Conservation (phyloP, 2,113 vertebrate species). For the Acanthisitta chloris region DNA sequence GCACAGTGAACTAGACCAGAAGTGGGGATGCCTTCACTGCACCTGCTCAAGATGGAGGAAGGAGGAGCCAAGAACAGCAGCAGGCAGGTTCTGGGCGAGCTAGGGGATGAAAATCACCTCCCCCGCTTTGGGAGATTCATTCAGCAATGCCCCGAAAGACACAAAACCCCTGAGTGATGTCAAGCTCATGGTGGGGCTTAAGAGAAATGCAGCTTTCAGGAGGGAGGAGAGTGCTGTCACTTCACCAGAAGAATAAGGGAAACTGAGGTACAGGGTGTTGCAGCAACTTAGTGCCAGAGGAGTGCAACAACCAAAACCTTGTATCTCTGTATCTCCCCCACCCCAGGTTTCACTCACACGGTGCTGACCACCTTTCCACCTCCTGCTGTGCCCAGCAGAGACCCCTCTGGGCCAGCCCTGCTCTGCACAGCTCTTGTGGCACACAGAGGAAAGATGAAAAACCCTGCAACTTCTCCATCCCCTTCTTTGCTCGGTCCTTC, state of each 20-base stretch:
- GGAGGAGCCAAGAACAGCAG: not conserved
- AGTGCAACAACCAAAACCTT: not conserved
- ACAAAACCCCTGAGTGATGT: not conserved
- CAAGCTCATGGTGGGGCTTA: not conserved
- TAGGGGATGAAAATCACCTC: not conserved
- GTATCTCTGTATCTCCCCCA: not conserved
- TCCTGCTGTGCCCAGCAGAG: not conserved
- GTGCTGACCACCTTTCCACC: not conserved
- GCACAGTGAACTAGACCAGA: not conserved
- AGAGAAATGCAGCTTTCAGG: not conserved
- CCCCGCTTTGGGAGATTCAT: not conserved
- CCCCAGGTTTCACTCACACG: accelerated
- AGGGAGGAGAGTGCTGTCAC: not conserved
- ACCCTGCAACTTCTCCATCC: not conserved
- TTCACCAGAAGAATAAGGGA: not conserved
- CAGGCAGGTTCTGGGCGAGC: not conserved
- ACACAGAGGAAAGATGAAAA: not conserved
- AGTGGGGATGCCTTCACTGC: not conserved
- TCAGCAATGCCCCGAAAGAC: not conserved
- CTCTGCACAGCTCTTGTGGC: not conserved
- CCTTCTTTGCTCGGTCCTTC: not conserved
- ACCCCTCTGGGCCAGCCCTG: not conserved
- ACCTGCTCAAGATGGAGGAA: not conserved
- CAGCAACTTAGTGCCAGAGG: not conserved
- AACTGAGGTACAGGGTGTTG: not conserved